Evolutionary conservation across 2,888 invertebrate genomes (phyloP).

Genomic region (Lithophane semibrunnea): DNA sequence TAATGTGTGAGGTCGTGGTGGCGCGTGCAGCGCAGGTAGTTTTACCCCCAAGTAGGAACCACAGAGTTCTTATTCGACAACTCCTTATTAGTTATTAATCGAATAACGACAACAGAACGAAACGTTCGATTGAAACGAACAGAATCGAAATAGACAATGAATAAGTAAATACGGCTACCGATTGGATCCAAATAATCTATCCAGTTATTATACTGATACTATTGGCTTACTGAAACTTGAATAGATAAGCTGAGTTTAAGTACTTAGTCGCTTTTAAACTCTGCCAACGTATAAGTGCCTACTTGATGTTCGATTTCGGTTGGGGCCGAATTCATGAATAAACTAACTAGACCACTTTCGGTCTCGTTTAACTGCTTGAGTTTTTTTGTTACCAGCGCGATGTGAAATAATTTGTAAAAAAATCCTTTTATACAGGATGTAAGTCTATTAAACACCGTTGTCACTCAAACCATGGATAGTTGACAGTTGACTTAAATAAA

Average conservation of each 20-base stretch:
- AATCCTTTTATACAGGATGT: slow-evolving; percentile 16
- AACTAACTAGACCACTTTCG: slow-evolving; percentile 73
- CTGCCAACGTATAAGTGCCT: slow-evolving; percentile 55
- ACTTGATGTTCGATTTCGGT: slow-evolving; percentile 71
- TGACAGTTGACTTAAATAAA: no score
- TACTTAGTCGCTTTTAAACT: slow-evolving; percentile 62
- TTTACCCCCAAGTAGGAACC: slow-evolving; percentile 36
- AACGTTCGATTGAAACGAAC: slow-evolving; percentile 25
- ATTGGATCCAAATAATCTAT: slow-evolving; percentile 59
- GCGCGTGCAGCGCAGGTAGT: slow-evolving; percentile 74
- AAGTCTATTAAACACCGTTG: no score
- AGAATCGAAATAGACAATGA: slow-evolving; percentile 45
- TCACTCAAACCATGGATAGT: no score
- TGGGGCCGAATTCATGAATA: slow-evolving; percentile 70
- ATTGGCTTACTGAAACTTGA: slow-evolving; percentile 57
- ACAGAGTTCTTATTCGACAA: slow-evolving; percentile 40
- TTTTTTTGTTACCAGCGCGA: slow-evolving; percentile 45
- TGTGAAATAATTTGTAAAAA: slow-evolving; percentile 35
- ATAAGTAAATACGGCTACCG: slow-evolving; percentile 50
- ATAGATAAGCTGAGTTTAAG: slow-evolving; percentile 62
- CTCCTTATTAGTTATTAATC: slow-evolving; percentile 44
- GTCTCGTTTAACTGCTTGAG: slow-evolving; percentile 62
- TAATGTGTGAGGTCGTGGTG: slow-evolving; percentile 55
- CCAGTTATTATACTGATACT: slow-evolving; percentile 57
- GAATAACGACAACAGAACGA: slow-evolving; percentile 34